A percentile compares a stretch with the other conserved stretches of the same genome.
Conservation (phyloP, 2,888 invertebrate genomes). For the Aphrophora alni region DNA sequence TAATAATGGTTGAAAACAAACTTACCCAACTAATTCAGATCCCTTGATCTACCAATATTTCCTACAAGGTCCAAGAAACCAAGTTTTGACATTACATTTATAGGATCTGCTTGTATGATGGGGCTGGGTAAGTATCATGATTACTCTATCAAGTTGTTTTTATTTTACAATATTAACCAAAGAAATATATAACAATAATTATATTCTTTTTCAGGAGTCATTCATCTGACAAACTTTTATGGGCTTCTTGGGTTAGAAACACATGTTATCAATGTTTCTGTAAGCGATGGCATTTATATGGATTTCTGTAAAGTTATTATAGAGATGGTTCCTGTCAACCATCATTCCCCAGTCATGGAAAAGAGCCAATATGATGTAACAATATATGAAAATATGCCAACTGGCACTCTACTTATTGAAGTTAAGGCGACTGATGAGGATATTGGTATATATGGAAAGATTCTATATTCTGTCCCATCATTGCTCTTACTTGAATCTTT, state of each 20-base stretch:
- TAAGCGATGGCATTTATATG: conserved; percentile 78
- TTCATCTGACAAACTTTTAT: conserved; percentile 65
- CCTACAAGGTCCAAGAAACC: too few relatives aligned
- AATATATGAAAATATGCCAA: conserved; percentile 80
- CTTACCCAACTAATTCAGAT: too few relatives aligned
- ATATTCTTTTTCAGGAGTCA: background rate
- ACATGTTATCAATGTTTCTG: conserved; percentile 86
- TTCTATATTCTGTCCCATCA: conserved; percentile 84
- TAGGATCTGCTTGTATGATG: too few relatives aligned
- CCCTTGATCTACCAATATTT: too few relatives aligned
- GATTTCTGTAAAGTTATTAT: conserved; percentile 68
- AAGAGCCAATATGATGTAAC: conserved; percentile 76
- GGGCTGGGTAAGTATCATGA: too few relatives aligned
- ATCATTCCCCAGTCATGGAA: conserved; percentile 82
- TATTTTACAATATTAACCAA: too few relatives aligned
- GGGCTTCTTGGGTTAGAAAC: conserved; percentile 81
- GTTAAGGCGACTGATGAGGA: conserved; percentile 84
- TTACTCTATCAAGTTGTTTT: too few relatives aligned
- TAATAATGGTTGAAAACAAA: too few relatives aligned
- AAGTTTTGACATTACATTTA: too few relatives aligned
- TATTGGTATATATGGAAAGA: conserved; percentile 70
- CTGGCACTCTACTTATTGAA: conserved; percentile 76
- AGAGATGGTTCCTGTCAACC: conserved; percentile 91
- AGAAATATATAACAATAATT: too few relatives aligned
- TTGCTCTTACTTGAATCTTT: conserved; percentile 92